Base-by-base conservation (phyloP, 2,888 invertebrate species). In the Microctonus aethiopoides region DNA sequence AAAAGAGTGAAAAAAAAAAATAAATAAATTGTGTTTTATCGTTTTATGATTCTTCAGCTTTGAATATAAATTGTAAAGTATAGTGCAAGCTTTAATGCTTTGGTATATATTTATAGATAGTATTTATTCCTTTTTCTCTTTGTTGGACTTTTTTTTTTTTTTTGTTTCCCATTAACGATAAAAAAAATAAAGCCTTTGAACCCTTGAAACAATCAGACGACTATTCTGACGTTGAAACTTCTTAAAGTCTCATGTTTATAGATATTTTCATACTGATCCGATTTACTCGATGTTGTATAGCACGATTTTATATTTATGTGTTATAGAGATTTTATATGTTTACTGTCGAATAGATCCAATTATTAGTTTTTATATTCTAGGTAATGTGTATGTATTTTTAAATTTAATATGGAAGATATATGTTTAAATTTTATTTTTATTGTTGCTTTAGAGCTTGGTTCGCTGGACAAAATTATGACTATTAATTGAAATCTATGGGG, bases 401-500 rank as follows among this genome's bases (percentile, higher is more conserved):
- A 39, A 39, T 39, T 39, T 1, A 39, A 39, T 39, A 3, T 1
- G 2, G n/a, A 4, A 39, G 13, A n/a, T n/a, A n/a, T n/a, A n/a
- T 39, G 13, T 39, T 13, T 1, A n/a, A 39, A 4, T n/a, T 39
- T 39, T 46, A 46, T 20, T 6, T n/a, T n/a, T 16, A n/a, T 46
- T 6, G n/a, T 32, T 59, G n/a, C 60, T 51, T 20, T 52, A 29
- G 5, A 60, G 59, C 46, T 11, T 52, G n/a, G 10, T 16, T 32
- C 24, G 20, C 6, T 13, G 13, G 39, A 39, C 7, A 60, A 29
- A 16, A 32, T 46, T 46, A n/a, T 46, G 16, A 32, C 2, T 29
- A 57, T n/a, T 1, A 68, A 68, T 46, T 56, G 26, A 20, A 24
- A 34, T 51, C 24, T 26, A 65, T 29, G 56, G 56, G 11, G 51